These are phyloP conservation scores for Pachyramphus minor DNA, from an alignment of 2,113 vertebrate genomes.

Conservation along the genomic window DNA sequence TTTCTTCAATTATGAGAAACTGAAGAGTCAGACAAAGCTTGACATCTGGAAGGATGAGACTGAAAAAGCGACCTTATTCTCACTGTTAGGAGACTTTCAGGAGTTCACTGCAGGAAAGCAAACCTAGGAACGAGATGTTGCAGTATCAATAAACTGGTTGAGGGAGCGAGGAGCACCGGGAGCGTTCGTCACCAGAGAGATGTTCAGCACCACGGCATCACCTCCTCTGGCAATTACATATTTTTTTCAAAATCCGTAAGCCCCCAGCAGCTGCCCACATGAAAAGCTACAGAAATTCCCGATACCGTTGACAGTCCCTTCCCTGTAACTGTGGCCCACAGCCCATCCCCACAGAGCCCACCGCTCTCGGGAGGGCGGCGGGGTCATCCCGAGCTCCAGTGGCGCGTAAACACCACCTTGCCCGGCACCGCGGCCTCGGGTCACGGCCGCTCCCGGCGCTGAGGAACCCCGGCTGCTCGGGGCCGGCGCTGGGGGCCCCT, in stretches of 20 bases:
- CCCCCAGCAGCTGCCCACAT: not conserved
- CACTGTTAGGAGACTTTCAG: not conserved
- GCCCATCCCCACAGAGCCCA: not conserved
- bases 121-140: not conserved
- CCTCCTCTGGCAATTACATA: fast-evolving
- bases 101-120: not conserved
- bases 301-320: not conserved
- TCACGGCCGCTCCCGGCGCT: no score
- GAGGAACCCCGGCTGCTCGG: no score
- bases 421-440: not conserved
- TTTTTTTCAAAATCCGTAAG: fast-evolving
- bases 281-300: not conserved
- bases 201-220: fast-evolving
- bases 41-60: not conserved
- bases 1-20: not conserved
- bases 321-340: not conserved
- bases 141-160: fast-evolving
- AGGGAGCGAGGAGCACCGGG: fast-evolving
- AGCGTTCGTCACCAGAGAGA: not conserved
- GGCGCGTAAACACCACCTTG: not conserved
- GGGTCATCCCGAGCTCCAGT: not conserved
- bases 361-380: not conserved
- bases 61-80: not conserved
- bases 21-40: not conserved
- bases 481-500: no score